Evolutionary conservation across 2,888 invertebrate species (phyloP).

Genomic region (Philopedon plagiatum): DNA sequence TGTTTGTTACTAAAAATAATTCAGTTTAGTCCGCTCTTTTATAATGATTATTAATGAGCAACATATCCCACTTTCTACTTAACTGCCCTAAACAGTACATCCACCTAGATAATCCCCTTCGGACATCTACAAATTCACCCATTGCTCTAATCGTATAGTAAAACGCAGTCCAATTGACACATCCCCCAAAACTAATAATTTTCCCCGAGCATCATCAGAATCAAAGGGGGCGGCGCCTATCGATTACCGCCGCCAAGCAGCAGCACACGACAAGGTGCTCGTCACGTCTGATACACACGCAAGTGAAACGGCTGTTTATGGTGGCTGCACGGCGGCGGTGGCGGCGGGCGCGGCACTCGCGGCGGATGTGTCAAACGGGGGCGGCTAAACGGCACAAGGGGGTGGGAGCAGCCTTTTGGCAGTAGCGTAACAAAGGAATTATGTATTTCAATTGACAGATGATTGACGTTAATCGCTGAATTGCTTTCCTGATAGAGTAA

Average conservation of each 20-base stretch:
- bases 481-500: no score
- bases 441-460: no score
- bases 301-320: conserved; percentile 69
- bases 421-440: conserved; percentile 5
- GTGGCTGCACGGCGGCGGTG: conserved; percentile 56
- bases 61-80: no score
- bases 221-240: conserved; percentile 53
- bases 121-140: not conserved
- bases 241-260: conserved; percentile 64
- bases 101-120: no score
- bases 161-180: conserved; percentile 27
- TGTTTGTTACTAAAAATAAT: no score
- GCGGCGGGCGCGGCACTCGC: conserved; percentile 41
- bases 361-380: conserved; percentile 41
- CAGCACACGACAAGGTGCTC: conserved; percentile 68
- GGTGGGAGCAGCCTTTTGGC: conserved; percentile 12
- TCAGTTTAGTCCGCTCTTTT: no score
- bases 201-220: not conserved
- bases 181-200: conserved; percentile 19
- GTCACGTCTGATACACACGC: conserved; percentile 67
- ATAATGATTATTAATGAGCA: no score
- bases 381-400: conserved; percentile 24
- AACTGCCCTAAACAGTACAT: no score
- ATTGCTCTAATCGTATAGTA: not conserved
- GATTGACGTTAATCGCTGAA: no score